Evolutionary conservation across 2,888 invertebrate species (phyloP), one percentile per base, ranked within the genome.

Genomic region (Diadegma fenestrale): DNA sequence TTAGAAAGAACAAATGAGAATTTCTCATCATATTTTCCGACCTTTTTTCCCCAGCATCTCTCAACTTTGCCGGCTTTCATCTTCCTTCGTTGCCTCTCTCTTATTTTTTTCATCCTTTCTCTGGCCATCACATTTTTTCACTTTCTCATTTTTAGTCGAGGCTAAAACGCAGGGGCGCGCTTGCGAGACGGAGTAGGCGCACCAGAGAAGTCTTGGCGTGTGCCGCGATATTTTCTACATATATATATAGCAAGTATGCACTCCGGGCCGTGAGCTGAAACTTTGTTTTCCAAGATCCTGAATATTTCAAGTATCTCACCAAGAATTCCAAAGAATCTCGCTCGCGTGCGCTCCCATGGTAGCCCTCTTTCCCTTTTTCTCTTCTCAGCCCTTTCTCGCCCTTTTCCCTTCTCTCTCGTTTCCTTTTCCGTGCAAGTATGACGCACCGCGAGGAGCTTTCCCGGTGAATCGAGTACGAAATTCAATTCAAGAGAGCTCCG

Each of bases 241-340:
- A 43, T 77, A 37, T 68, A 77, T 22, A 64, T 64, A 69, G 19
- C 2, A 19, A 63, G 69, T 66, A 73, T 64, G 43, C 61, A 64
- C 71, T 41, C 64, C 41, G 71, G 71, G 54, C 71, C 64, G n/a
- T 43, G 76, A 79, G 72, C 33, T 30, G 33, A 80, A 86, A 86
- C 85, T 86, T 86, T 86, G 82, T 83, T 86, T 83, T 86, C 82
- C 85, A 83, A 83, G 80, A 86, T 86, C 82, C 64, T 83, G 85
- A 83, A 86, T 86, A 86, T 86, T 86, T 86, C 85, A 86, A 86
- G 82, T 86, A 86, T 86, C 85, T 83, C 72, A 63, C 82, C 72
- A 86, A 86, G 85, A 80, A 86, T 86, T 80, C 63, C 80, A 73
- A 86, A 86, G 85, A 86, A 86, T 86, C 85, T 86, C 72, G 68